Evolutionary conservation across 2,888 invertebrate species (phyloP).

Genomic region (Suillia variegata): DNA sequence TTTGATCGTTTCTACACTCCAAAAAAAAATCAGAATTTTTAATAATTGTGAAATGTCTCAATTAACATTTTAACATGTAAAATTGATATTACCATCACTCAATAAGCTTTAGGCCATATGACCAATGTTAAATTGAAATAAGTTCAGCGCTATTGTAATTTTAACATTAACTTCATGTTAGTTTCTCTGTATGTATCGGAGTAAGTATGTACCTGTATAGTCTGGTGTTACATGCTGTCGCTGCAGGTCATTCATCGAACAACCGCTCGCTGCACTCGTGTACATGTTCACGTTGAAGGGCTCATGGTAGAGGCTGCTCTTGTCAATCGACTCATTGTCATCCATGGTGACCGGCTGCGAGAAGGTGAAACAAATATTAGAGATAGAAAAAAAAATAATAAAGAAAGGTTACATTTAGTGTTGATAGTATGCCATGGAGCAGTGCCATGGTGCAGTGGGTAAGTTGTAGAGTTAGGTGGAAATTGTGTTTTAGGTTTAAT

Average conservation of each 20-base stretch:
- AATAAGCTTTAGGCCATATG: too few relatives aligned
- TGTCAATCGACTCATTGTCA: slow-evolving; percentile 62
- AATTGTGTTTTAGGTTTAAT: not conserved
- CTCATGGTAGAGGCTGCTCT: slow-evolving; percentile 63
- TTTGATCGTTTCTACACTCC: too few relatives aligned
- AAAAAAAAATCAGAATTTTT: too few relatives aligned
- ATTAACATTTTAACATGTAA: too few relatives aligned
- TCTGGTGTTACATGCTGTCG: slow-evolving; percentile 64
- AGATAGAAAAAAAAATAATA: slow-evolving; percentile 33
- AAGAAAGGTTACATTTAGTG: slow-evolving; percentile 20
- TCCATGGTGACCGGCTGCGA: slow-evolving; percentile 59
- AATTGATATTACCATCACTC: too few relatives aligned
- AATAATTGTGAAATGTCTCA: too few relatives aligned
- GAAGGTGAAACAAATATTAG: slow-evolving; percentile 31
- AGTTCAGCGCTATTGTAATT: not conserved
- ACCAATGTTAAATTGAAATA: too few relatives aligned
- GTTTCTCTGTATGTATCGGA: too few relatives aligned
- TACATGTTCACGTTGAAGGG: slow-evolving; percentile 63
- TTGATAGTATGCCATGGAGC: slow-evolving; percentile 21
- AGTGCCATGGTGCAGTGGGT: not conserved
- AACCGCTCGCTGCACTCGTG: slow-evolving; percentile 61
- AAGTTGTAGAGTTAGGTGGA: slow-evolving; percentile 6
- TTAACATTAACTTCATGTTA: not conserved
- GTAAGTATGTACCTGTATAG: slow-evolving; percentile 64
- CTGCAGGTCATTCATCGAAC: slow-evolving; percentile 62